phyloP scores from a whole-genome alignment of 2,888 invertebrate species.

The Hydrotaea cyrtoneurina region DNA sequence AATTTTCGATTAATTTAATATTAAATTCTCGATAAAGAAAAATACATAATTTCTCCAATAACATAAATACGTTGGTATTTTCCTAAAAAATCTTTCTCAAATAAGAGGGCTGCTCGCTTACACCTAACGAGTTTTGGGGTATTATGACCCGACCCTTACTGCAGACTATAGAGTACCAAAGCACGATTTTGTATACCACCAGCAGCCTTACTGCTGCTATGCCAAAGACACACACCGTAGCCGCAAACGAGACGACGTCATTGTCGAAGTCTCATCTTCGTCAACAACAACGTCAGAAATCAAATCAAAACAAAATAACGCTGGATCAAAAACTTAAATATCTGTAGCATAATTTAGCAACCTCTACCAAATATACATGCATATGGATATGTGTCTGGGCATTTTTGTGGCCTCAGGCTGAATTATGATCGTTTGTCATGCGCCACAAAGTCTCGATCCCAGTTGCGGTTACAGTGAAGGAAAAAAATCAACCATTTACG shows the following conservation, averaged over 20 bases:
- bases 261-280: slow-evolving; percentile 45
- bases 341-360: slow-evolving; percentile 42
- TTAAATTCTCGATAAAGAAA: too few relatives aligned
- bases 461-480: slow-evolving; percentile 40
- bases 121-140: too few relatives aligned
- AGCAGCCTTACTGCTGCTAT: slow-evolving; percentile 17
- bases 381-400: neutral
- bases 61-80: too few relatives aligned
- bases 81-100: too few relatives aligned
- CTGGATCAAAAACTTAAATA: slow-evolving; percentile 42
- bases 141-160: too few relatives aligned
- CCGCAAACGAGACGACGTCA: slow-evolving; percentile 39
- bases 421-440: slow-evolving; percentile 70
- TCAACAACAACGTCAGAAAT: slow-evolving; percentile 43
- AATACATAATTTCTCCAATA: too few relatives aligned
- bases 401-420: slow-evolving; percentile 57
- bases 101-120: too few relatives aligned
- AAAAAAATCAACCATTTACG: slow-evolving; percentile 44
- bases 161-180: slow-evolving; percentile 8
- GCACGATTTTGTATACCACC: neutral
- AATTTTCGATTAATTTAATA: too few relatives aligned
- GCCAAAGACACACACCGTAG: neutral
- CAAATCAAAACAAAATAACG: slow-evolving; percentile 42
- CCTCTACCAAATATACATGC: neutral
- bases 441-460: slow-evolving; percentile 56